Base-by-base conservation (phyloP, 1,140 invertebrate species). In the Penaeus chinensis region DNA sequence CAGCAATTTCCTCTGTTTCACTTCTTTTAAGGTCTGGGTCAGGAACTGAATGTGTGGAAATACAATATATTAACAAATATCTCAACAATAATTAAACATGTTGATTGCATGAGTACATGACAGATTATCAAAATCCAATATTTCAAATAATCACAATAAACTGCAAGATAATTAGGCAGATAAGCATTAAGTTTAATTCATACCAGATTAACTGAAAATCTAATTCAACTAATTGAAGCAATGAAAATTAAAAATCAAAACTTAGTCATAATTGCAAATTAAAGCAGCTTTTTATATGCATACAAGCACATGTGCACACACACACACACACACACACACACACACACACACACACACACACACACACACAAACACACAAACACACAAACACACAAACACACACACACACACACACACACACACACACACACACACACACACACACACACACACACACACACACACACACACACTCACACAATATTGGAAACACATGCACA, bases 1-100 rank as follows among this genome's bases (percentile, higher is more conserved):
- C 95, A 47, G 95, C 95, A 65, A 95, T 92, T 82, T 93, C 92
- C 82, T 92, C 90, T 19, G 87, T 84, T 71, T 90, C 89, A 63
- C 89, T 90, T 18, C 89, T 84, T 65, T 80, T 89, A 27, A 90
- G 84, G 42, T 89, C 89, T 42, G 89, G 89, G 69, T 90, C 87
- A 27, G 90, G 82, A 7, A 78, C 84, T 84, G 32, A 63, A 71
- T 22, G 19, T 37, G 62, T 37, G 22, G n/a, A 71, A 42, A 66
- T 24, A 82, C 42, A 20, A 10, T 24, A 24, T 63, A 42, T 20
- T 1, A 13, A n/a, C 16, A 82, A 62, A 82, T 8, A 20, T 47
- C 54, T 47, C 22, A 5, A 82, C 19, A 24, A 16, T 83, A 3
- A 13, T 76, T 4, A 32, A 65, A 61, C 1, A 10, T 13, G 16